Evolutionary conservation across 2,888 invertebrate species (phyloP), one percentile per base, ranked within the genome.

Genomic region (Aporophyla lueneburgensis): DNA sequence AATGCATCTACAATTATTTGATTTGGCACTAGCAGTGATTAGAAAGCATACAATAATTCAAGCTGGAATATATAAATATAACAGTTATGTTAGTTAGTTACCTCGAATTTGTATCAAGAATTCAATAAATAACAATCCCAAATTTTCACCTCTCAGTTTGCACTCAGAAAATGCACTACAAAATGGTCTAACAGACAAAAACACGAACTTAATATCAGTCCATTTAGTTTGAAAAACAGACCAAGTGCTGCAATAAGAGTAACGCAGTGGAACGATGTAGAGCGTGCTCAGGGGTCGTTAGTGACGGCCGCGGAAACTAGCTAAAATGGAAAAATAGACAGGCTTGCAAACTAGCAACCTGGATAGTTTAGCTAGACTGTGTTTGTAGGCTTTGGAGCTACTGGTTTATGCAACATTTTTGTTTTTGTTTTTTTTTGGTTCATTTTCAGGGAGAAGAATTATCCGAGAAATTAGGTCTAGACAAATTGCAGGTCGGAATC

Each of bases 231-330:
- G 21, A 67, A 76, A 71, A 79, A 78, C 65, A 78, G n/a, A 74
- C 54, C 49, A 63, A 81, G 51, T 69, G 33, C 54, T 53, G 81
- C 70, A 71, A 77, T 74, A 77, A 81, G 71, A 33, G 53, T 73
- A 82, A 68, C 66, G 69, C 81, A 76, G 68, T 46, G 49, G 51
- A 77, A 71, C 24, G 40, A 43, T 68, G 6, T 62, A 14, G 63
- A 76, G 74, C 86, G 75, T 86, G 83, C 51, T 70, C 40, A 21
- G 51, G 1, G 63, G 24, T 80, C 80, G 66, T 83, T 84, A 71
- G 62, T 46, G 69, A 46, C 10, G 58, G 63, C 27, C 21, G 14
- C 72, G 68, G 68, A 51, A 73, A 77, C 63, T 58, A 21, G 62
- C 33, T 62, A 33, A 67, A 73, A 65, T 76, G 53, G 58, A 40